Percentiles rank a stretch among this genome's conserved stretches.
Evolutionary conservation across 2,888 invertebrate genomes (phyloP).

Genomic region (Megastigmus dorsalis): DNA sequence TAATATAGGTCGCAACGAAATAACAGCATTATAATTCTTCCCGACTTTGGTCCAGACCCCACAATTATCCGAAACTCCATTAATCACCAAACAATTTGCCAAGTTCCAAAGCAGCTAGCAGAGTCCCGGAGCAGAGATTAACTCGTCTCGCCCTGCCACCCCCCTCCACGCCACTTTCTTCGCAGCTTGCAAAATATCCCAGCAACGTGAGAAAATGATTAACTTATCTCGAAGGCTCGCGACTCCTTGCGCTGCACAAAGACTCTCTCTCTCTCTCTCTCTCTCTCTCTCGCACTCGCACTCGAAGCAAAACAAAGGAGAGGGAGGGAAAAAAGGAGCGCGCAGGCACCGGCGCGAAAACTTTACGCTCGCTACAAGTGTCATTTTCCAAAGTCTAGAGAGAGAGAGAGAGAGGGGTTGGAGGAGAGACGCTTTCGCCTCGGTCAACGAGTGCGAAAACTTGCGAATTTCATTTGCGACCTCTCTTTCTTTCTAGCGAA

Average conservation of each 20-base stretch:
- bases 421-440: neutral
- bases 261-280: too few relatives aligned
- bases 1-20: too few relatives aligned
- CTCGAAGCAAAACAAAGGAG: neutral
- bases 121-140: constrained; percentile 8
- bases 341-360: constrained; percentile 14
- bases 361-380: constrained; percentile 39
- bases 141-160: neutral
- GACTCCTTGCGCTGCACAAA: neutral
- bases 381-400: constrained; percentile 29
- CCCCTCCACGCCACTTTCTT: neutral
- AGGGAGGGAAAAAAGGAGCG: neutral
- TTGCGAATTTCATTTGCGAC: constrained; percentile 39
- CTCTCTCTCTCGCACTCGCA: too few relatives aligned
- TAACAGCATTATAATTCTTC: constrained; percentile 12
- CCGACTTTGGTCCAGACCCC: constrained; percentile 5
- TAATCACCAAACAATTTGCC: constrained; percentile 36
- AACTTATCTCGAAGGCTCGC: constrained; percentile 31
- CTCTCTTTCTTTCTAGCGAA: too few relatives aligned
- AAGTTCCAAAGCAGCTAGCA: constrained; percentile 16
- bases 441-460: constrained; percentile 14
- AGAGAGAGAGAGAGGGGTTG: neutral
- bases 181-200: constrained; percentile 15
- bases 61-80: constrained; percentile 44
- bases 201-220: constrained; percentile 45